Base-by-base conservation (phyloP, 2,888 invertebrate genomes). In the Hyles lineata region DNA sequence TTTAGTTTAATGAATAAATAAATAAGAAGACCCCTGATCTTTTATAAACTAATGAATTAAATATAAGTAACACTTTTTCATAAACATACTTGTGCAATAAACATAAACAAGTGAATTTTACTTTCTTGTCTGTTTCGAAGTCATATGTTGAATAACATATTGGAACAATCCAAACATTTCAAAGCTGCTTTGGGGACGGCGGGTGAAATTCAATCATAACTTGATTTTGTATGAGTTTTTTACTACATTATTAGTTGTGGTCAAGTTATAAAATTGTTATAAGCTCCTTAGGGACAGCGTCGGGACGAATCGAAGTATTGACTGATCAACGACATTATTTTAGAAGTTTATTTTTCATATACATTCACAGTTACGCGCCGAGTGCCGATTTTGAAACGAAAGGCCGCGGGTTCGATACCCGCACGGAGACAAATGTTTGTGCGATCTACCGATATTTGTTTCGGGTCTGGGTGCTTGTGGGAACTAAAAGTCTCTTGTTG, bases 241-340 rank as follows among this genome's bases (percentile, higher is more conserved):
- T 60, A 60, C 60, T 23, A 25, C 11, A 60, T 23, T 60, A 60
- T 60, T 60, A 60, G 60, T 60, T 60, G 23, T 23, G 60, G 23
- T 23, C 23, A 23, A 60, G 11, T 60, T 60, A 23, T 60, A 60
- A 23, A 25, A 60, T 21, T 60, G 60, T 60, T 60, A 25, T 60
- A 60, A 60, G 23, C 21, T 60, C 60, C 23, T 60, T 60, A 23
- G 25, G 60, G 60, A 23, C 9, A 11, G 25, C 4, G 23, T 15
- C 1, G 1, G 1, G 21, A 58, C 8, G 9, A 1, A 8, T 58
- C 15, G 60, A 60, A 4, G 11, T 60, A 55, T 55, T 55, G 52
- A 55, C 52, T 55, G 52, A 55, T 60, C 21, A 21, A 15, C 15
- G 21, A 15, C 15, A 21, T 23, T 15, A 60, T 23, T 60, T 15